Base-by-base conservation (phyloP, 1,140 invertebrate species). In the Goniozus legneri region DNA sequence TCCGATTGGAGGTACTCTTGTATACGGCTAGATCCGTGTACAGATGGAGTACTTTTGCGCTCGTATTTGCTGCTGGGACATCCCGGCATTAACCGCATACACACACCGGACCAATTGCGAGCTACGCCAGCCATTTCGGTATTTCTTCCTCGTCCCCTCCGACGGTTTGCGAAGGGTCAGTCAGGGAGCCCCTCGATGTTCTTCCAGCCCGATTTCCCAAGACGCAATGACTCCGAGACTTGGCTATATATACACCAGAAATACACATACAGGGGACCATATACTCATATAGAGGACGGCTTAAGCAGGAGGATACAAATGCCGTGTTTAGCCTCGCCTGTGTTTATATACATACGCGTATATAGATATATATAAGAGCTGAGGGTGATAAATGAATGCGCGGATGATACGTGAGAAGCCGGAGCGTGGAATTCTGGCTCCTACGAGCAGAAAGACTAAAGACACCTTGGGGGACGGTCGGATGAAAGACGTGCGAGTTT, bases 341-440 rank as follows among this genome's bases (percentile, higher is more conserved):
- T 10, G 10, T 21, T 15, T 14, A 3, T 32, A 50, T 13, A 14
- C 16, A 19, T 20, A 10, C 16, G 45, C 36, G 20, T 12, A 32
- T 13, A 18, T 21, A 12, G 8, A 44, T 37, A 39, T 19, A 47
- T 10, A 18, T 10, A 8, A 13, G 2, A 20, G 8, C 19, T n/a
- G n/a, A 7, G 4, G 2, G n/a, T 58, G 56, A 58, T 50, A 58
- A 57, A 58, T 58, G 56, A 58, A 58, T 50, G 43, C 50, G 42
- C 48, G 35, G 32, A 16, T 30, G 42, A 58, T 52, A 49, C 34
- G 50, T 14, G 46, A 41, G 34, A 8, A 42, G 24, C 10, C 24
- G 4, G 24, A 27, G 24, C 24, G 4, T 27, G 4, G 24, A 6
- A 27, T 27, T 6, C 24, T 27, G n/a, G 10, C 24, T 27, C 10